A percentile compares a stretch with the other conserved stretches of the same genome.
Evolutionary conservation across 2,113 vertebrate genomes (phyloP).

Genomic region (Chunga burmeisteri): DNA sequence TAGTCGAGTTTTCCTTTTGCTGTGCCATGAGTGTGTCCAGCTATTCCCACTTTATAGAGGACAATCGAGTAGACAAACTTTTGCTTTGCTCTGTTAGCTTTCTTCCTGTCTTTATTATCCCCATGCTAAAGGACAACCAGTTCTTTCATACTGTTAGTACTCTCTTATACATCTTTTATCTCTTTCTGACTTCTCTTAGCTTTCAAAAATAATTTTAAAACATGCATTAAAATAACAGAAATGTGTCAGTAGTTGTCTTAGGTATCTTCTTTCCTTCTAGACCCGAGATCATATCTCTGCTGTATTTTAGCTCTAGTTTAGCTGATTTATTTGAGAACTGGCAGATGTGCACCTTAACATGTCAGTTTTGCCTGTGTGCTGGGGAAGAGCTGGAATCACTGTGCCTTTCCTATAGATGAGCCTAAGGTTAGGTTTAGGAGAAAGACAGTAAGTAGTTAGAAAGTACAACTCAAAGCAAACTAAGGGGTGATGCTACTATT

Average conservation of each 20-base stretch:
- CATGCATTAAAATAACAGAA: background rate
- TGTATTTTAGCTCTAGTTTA: background rate
- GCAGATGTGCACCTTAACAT: background rate
- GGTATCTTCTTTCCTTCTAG: background rate
- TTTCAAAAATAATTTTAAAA: background rate
- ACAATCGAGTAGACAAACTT: background rate
- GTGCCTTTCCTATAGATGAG: background rate
- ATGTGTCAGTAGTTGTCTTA: background rate
- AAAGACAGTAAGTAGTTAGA: background rate
- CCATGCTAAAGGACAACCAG: background rate
- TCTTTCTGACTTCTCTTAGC: background rate
- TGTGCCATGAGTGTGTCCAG: background rate
- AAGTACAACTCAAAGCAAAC: background rate
- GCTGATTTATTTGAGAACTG: background rate
- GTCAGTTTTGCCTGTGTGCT: background rate
- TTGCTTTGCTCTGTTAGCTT: background rate
- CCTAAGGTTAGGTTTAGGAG: background rate
- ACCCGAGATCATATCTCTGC: background rate
- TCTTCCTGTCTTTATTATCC: background rate
- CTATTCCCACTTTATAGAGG: background rate
- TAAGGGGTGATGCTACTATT: background rate
- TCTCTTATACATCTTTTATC: background rate
- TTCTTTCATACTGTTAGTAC: background rate
- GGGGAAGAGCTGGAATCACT: background rate
- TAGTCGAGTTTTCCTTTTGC: background rate